Evolutionary conservation across 37 sponge, comb jelly and placozoan species (phyloP).

Genomic region (Oopsacas minuta): DNA sequence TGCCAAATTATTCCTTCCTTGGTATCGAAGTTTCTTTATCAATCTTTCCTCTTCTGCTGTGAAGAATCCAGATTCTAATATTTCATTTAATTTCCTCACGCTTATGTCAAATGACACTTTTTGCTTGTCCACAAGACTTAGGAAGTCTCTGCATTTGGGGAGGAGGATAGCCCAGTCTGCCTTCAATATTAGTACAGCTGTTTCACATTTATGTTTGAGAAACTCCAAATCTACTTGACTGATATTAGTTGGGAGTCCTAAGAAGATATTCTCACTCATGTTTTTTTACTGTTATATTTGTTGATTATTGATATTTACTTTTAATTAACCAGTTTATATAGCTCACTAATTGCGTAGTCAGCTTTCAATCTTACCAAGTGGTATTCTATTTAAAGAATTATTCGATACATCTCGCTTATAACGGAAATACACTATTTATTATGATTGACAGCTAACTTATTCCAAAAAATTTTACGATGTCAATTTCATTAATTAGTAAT

Average conservation of each 20-base stretch:
- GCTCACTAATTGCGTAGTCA: too few species aligned
- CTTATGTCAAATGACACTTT: not conserved
- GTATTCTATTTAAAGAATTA: not conserved
- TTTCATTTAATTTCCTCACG: not conserved
- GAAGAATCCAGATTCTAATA: not conserved
- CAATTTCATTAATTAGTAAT: too few species aligned
- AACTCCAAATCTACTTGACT: not conserved
- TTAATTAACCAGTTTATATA: too few species aligned
- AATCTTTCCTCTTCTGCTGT: not conserved
- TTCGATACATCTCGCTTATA: too few species aligned
- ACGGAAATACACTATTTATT: too few species aligned
- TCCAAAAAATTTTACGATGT: too few species aligned
- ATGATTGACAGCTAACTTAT: too few species aligned
- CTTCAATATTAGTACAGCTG: not conserved
- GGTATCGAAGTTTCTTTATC: constrained; percentile 8
- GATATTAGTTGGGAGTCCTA: not conserved
- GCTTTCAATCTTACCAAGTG: not conserved
- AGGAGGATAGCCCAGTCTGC: not conserved
- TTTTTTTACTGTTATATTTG: too few species aligned
- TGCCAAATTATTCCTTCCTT: constrained; percentile 7
- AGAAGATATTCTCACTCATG: not conserved
- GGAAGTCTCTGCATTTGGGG: not conserved
- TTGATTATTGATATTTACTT: too few species aligned
- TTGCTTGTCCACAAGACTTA: not conserved
- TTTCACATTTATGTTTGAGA: constrained; percentile 3